Conservation (phyloP, 2,888 invertebrate species). For the Hypomecis atomaria region DNA sequence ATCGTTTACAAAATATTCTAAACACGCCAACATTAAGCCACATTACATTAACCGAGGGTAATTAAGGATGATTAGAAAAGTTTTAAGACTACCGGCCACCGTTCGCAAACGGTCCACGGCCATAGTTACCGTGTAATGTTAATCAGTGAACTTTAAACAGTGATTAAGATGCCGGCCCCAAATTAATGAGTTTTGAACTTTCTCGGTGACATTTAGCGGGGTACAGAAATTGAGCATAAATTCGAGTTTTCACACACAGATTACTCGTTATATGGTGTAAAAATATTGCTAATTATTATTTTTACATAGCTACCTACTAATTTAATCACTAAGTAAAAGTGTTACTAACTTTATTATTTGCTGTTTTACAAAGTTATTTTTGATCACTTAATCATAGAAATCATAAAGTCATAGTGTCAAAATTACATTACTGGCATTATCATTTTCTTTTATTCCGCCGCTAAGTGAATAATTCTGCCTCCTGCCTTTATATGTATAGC, state of each 20-base stretch:
- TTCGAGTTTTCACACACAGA: constrained; percentile 35
- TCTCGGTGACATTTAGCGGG: constrained; percentile 54
- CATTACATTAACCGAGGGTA: constrained; percentile 58
- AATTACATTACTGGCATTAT: too few relatives aligned
- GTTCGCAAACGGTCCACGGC: constrained; percentile 40
- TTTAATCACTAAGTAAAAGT: too few relatives aligned
- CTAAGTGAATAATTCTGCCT: too few relatives aligned
- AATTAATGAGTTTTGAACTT: constrained; percentile 68
- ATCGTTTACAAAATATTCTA: constrained; percentile 46
- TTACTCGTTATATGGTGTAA: background rate
- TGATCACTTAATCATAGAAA: too few relatives aligned
- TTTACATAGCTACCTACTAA: too few relatives aligned
- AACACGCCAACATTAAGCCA: constrained; percentile 41
- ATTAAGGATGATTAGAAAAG: constrained; percentile 78
- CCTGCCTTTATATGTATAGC: too few relatives aligned
- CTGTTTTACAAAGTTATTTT: too few relatives aligned
- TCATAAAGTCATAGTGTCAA: too few relatives aligned
- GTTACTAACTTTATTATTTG: too few relatives aligned
- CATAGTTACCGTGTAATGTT: constrained; percentile 52
- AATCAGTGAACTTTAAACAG: constrained; percentile 71
- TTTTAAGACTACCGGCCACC: constrained; percentile 53
- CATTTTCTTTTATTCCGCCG: too few relatives aligned
- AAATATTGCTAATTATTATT: background rate
- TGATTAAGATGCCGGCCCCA: constrained; percentile 70
- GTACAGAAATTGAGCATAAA: constrained; percentile 49